Conservation (phyloP, 2,888 invertebrate genomes). For the Prostheceraeus crozeri region DNA sequence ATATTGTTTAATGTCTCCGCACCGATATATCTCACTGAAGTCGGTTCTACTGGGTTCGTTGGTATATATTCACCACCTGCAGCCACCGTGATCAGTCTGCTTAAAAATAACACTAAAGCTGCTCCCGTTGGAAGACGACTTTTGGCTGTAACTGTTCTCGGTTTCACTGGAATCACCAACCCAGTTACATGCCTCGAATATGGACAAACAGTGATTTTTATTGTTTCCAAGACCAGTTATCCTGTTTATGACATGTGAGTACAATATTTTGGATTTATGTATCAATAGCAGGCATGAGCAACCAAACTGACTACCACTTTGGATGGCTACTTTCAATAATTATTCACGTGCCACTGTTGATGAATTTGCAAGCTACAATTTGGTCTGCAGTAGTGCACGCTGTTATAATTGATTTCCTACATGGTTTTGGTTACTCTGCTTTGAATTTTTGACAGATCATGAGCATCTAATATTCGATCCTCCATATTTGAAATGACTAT, state of each 20-base stretch:
- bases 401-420: too few relatives aligned
- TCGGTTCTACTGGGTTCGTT: constrained; percentile 45
- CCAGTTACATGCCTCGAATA: constrained; percentile 49
- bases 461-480: background rate
- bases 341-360: too few relatives aligned
- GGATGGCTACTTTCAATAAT: too few relatives aligned
- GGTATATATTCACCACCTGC: constrained; percentile 49
- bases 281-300: too few relatives aligned
- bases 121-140: constrained; percentile 45
- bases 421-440: too few relatives aligned
- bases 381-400: too few relatives aligned
- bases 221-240: constrained; percentile 47
- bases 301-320: too few relatives aligned
- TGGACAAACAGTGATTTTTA: constrained; percentile 50
- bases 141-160: constrained; percentile 44
- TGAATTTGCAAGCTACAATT: too few relatives aligned
- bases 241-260: constrained; percentile 53
- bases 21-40: constrained; percentile 44
- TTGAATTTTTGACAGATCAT: too few relatives aligned
- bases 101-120: constrained; percentile 45
- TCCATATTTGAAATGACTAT: too few relatives aligned
- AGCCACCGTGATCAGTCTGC: constrained; percentile 41
- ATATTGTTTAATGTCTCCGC: constrained; percentile 40
- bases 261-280: too few relatives aligned
- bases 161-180: constrained; percentile 48